phyloP scores from a whole-genome alignment of 2,888 invertebrate species.

The Drosophila nigritarsus region DNA sequence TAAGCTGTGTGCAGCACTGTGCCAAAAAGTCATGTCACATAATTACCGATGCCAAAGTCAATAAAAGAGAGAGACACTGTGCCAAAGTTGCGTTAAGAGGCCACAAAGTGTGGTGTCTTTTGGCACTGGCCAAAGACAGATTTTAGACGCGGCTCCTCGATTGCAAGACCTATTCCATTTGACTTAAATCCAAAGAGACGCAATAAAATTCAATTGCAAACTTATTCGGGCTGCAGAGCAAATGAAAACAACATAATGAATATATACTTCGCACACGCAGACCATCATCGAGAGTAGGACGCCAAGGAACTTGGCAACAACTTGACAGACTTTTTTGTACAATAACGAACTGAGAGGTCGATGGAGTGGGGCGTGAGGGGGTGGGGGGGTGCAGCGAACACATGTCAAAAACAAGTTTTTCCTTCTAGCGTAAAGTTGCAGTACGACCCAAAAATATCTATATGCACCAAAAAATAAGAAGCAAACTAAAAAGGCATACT shows the following conservation, averaged over 20 bases:
- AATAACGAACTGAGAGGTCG: background rate
- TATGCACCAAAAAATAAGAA: background rate
- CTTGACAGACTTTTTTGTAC: slow-evolving; percentile 63
- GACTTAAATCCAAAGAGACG: slow-evolving; percentile 60
- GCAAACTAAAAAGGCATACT: slow-evolving; percentile 52
- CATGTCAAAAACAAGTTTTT: slow-evolving; percentile 82
- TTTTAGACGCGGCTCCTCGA: slow-evolving; percentile 14
- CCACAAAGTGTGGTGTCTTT: slow-evolving; percentile 32
- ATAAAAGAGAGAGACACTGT: slow-evolving; percentile 36
- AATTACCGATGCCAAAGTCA: slow-evolving; percentile 60
- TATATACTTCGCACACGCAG: slow-evolving; percentile 60
- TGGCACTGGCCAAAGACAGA: slow-evolving; percentile 34
- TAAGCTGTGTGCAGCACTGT: background rate
- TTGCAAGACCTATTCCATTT: slow-evolving; percentile 51
- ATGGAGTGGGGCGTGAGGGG: background rate
- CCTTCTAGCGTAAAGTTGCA: slow-evolving; percentile 71
- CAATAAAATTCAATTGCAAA: slow-evolving; percentile 80
- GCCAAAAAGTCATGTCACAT: slow-evolving; percentile 33
- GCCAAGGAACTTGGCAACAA: slow-evolving; percentile 70
- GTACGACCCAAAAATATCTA: slow-evolving; percentile 20
- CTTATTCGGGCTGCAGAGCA: slow-evolving; percentile 52
- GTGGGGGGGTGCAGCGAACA: slow-evolving; percentile 66
- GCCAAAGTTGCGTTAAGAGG: slow-evolving; percentile 34
- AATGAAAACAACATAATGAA: slow-evolving; percentile 75
- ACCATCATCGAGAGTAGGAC: slow-evolving; percentile 39